These are phyloP conservation scores for Daubentonia madagascariensis DNA, from an alignment of 2,113 vertebrate species.

Conservation along the genomic window DNA sequence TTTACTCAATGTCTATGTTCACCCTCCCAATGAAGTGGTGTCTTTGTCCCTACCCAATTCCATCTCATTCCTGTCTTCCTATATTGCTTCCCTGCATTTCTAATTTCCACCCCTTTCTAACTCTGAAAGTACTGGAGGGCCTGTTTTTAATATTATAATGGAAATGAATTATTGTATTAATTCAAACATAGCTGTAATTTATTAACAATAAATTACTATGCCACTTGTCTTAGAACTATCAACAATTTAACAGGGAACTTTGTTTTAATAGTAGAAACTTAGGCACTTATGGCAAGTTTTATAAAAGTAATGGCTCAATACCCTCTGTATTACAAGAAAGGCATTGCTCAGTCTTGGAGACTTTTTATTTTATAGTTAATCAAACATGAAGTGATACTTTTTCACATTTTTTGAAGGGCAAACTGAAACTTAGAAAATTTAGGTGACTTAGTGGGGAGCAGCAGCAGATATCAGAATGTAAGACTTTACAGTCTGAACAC, in stretches of 20 bases:
- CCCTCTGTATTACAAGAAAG: background rate
- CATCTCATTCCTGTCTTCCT: background rate
- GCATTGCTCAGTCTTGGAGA: background rate
- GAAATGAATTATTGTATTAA: background rate
- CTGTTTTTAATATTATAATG: background rate
- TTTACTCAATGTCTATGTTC: background rate
- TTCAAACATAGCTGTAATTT: background rate
- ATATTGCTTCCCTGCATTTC: fast-evolving
- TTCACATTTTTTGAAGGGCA: background rate
- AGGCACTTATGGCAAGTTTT: background rate
- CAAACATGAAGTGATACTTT: background rate
- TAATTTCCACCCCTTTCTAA: background rate
- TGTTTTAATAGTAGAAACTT: background rate
- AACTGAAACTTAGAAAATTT: background rate
- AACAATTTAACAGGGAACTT: background rate
- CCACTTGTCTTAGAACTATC: background rate
- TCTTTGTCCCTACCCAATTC: background rate
- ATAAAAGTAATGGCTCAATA: background rate
- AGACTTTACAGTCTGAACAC: background rate
- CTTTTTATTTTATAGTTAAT: background rate
- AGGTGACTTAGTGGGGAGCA: background rate
- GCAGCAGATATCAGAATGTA: background rate
- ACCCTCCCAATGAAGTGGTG: background rate
- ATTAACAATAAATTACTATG: background rate
- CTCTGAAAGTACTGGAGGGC: background rate